Evolutionary conservation across 2,113 vertebrate species (phyloP).

Genomic region (Pungitius pungitius): DNA sequence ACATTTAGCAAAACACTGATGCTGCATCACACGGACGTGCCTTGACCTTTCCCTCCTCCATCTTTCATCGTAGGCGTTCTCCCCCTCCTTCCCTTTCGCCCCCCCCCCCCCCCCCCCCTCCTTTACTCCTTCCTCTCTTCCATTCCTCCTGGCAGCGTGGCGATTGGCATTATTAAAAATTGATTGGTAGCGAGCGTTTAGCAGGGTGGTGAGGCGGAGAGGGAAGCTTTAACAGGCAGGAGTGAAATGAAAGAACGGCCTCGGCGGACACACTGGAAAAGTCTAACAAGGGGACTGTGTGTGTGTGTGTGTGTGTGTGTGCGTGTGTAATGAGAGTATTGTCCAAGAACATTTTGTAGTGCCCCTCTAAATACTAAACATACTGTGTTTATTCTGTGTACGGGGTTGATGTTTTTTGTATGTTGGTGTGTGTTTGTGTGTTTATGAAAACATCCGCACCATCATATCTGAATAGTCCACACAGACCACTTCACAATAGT

Average conservation of each 20-base stretch:
- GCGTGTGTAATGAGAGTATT: slow-evolving; percentile 12
- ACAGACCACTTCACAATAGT: slow-evolving; percentile 21
- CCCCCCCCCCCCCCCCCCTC: neutral
- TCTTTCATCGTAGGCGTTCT: slow-evolving; percentile 30
- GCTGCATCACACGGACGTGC: slow-evolving; percentile 66
- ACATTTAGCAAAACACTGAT: slow-evolving; percentile 73
- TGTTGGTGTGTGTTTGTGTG: neutral
- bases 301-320: slow-evolving; percentile 6
- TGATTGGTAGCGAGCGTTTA: slow-evolving; percentile 80
- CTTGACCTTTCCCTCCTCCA: slow-evolving; percentile 59
- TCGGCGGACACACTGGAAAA: slow-evolving; percentile 65
- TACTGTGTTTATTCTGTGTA: neutral
- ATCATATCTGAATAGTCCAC: slow-evolving; percentile 25
- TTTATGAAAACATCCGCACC: slow-evolving; percentile 1
- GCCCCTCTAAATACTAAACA: neutral
- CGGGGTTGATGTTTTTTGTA: neutral
- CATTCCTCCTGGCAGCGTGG: slow-evolving; percentile 69
- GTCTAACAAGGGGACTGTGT: slow-evolving; percentile 64
- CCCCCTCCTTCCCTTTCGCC: neutral
- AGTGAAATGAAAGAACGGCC: slow-evolving; percentile 75
- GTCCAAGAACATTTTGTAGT: slow-evolving; percentile 24
- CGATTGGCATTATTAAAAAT: slow-evolving; percentile 86
- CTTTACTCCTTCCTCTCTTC: slow-evolving; percentile 3
- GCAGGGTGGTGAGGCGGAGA: slow-evolving; percentile 73
- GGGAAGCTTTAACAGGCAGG: slow-evolving; percentile 76